These are phyloP conservation scores for Limnephilus auricula DNA, from an alignment of 2,888 invertebrate genomes.

Conservation along the genomic window DNA sequence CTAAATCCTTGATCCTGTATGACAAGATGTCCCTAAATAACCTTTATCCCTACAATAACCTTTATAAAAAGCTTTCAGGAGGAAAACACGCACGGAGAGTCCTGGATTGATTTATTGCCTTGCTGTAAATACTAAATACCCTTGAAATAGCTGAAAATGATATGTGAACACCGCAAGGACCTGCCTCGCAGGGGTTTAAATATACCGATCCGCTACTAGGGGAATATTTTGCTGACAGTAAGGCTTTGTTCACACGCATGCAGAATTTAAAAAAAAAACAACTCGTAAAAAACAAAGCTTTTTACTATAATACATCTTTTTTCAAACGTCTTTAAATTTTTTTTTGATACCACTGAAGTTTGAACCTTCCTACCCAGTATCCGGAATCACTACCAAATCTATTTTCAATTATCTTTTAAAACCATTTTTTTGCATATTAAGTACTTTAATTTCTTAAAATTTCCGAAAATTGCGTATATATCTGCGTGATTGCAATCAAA, in stretches of 20 bases:
- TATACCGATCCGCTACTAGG: not conserved
- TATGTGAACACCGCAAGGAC: not conserved
- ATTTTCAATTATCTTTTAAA: no score
- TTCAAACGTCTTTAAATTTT: no score
- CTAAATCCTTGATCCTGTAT: not conserved
- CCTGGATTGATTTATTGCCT: not conserved
- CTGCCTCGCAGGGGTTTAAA: not conserved
- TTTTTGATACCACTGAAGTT: no score
- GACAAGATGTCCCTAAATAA: not conserved
- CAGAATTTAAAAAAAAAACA: no score
- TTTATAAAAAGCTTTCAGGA: not conserved
- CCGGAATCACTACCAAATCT: no score
- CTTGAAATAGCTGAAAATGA: constrained; percentile 2
- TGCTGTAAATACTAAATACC: not conserved
- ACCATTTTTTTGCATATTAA: no score
- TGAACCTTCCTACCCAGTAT: no score
- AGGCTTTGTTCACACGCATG: not conserved
- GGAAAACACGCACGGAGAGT: not conserved
- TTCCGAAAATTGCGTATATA: no score
- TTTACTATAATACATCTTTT: no score
- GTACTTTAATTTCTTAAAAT: no score
- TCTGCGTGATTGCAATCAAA: no score
- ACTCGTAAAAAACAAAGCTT: no score
- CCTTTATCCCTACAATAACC: not conserved
- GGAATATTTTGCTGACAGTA: not conserved